Percentiles rank a stretch among this genome's conserved stretches.
Evolutionary conservation across 2,113 vertebrate species (phyloP).

Genomic region (Phrynosoma blainvillii): DNA sequence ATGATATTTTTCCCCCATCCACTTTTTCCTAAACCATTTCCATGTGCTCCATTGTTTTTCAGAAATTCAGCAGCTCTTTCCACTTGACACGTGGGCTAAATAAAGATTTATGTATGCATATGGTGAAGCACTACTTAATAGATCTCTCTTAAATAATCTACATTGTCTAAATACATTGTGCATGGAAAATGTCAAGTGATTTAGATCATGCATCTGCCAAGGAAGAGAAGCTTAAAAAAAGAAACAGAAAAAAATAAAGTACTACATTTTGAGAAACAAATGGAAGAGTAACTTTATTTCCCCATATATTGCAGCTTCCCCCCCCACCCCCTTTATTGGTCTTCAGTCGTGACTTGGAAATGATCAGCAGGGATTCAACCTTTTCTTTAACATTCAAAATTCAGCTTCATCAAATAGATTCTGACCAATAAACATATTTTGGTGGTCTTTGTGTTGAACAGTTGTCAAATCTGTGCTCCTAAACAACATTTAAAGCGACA

Average conservation of each 20-base stretch:
- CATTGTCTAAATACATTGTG: conserved; percentile 34
- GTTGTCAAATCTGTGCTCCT: conserved; percentile 64
- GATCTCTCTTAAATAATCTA: conserved; percentile 26
- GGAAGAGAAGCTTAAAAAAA: neutral
- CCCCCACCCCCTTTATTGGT: conserved; percentile 30
- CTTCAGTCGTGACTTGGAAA: conserved; percentile 11
- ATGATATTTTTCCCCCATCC: neutral
- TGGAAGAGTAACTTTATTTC: neutral
- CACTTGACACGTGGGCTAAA: neutral
- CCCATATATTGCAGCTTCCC: neutral
- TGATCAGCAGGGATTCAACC: conserved; percentile 31
- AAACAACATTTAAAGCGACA: conserved; percentile 77
- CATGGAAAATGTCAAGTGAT: neutral
- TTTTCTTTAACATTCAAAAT: conserved; percentile 54
- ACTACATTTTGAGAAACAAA: neutral
- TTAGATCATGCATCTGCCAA: conserved; percentile 4
- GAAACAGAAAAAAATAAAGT: neutral
- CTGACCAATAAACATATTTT: conserved; percentile 59
- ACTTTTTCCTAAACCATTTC: neutral
- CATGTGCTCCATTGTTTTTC: conserved; percentile 1
- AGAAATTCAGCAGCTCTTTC: neutral
- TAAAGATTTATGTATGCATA: conserved; percentile 3
- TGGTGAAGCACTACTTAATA: fast-evolving
- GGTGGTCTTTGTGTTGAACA: conserved; percentile 57
- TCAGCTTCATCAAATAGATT: conserved; percentile 56